Evolutionary conservation across 2,888 invertebrate species (phyloP).

Genomic region (Amorpha juglandis): DNA sequence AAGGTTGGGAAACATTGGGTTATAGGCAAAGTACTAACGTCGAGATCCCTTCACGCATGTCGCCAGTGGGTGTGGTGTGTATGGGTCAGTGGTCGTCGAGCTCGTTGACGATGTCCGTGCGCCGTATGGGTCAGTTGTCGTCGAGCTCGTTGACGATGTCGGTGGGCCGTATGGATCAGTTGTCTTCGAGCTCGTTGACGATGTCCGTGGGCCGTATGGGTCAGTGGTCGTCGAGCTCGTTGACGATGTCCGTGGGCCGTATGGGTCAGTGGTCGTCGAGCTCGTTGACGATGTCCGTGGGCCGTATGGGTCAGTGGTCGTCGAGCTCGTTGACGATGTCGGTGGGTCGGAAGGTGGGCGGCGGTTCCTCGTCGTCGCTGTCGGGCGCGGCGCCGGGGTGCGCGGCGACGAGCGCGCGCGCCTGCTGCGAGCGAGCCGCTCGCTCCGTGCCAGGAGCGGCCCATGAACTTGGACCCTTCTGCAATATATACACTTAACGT

Average conservation of each 20-base stretch:
- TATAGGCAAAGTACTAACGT: no score
- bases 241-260: no score
- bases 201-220: slow-evolving; percentile 77
- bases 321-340: slow-evolving; percentile 83
- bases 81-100: no score
- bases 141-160: slow-evolving; percentile 82
- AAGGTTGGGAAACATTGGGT: no score
- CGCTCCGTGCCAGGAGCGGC: slow-evolving; percentile 83
- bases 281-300: no score
- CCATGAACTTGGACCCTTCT: slow-evolving; percentile 79
- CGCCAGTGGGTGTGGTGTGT: no score
- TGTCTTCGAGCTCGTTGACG: slow-evolving; percentile 80
- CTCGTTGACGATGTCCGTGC: no score
- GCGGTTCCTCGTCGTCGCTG: slow-evolving; percentile 82
- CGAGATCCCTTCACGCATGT: no score
- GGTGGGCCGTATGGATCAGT: no score
- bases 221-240: no score
- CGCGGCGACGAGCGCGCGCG: slow-evolving; percentile 75
- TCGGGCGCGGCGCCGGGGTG: slow-evolving; percentile 86
- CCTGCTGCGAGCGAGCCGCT: slow-evolving; percentile 71
- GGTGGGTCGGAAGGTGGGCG: slow-evolving; percentile 62
- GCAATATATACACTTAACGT: neutral
- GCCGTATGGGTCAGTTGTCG: neutral
- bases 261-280: no score
- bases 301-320: neutral